Base-by-base conservation (phyloP, 2,888 invertebrate genomes). In the Tetranychus piercei region DNA sequence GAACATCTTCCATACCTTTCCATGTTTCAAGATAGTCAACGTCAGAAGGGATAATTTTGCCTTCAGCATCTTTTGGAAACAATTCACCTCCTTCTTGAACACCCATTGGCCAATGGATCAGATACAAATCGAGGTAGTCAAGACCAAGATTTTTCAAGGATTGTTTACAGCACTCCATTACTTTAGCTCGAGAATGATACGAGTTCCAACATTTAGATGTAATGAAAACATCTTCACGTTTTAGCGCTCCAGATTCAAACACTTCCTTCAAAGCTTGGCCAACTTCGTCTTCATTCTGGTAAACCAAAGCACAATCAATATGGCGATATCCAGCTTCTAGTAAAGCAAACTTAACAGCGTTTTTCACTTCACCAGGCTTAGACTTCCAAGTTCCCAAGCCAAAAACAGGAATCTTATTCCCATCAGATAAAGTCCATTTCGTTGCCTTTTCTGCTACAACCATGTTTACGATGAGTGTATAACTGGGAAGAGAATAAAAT, bases 51-150 rank as follows among this genome's bases (percentile, higher is more conserved):
- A 85, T 80, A 23, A 87, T 84, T 78, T 88, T 87, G 1, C 87
- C 89, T 23, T 85, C 80, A 0, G 84, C 86, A 78, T 88, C 87
- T 0, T 80, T 81, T 7, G 80, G 80, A 73, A 80, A 79, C 5
- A 76, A 69, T n/a, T 78, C 78, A 11, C 76, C 77, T 8, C 79
- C 80, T 70, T 80, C 80, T 77, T 79, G 88, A 80, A 89, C 92
- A 0, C 87, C 92, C 81, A 90, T 87, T 0, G 94, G 94, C 93
- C 94, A 94, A 82, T 94, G 94, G 66, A 94, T 90, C 8, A 94
- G 85, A 81, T 92, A 94, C 66, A 94, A 85, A 82, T 94, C 93
- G 73, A 95, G 80, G 80, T 94, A 94, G 0, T 88, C 84, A 0
- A 92, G 80, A 8, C 88, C 87, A 18, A 95, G 85, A 82, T 90